Evolutionary conservation across 2,888 invertebrate genomes (phyloP).

Genomic region (Clitarchus hookeri): DNA sequence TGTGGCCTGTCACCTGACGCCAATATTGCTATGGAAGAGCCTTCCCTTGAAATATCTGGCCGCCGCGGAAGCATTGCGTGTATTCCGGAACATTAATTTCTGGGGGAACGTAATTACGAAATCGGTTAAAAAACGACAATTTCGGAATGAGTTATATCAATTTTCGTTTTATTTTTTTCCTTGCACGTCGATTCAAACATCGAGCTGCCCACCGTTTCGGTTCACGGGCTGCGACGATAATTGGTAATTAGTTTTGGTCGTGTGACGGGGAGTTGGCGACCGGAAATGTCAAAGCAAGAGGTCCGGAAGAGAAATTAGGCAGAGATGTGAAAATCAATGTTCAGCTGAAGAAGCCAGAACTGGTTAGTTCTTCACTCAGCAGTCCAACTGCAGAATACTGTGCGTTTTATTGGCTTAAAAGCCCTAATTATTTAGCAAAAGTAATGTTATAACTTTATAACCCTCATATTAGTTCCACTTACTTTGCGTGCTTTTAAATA

Average conservation of each 20-base stretch:
- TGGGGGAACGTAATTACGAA: background rate
- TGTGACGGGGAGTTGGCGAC: background rate
- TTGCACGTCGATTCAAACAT: background rate
- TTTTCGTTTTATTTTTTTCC: background rate
- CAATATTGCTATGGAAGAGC: background rate
- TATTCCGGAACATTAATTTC: conserved; percentile 1
- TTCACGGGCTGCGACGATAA: background rate
- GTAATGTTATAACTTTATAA: too few relatives aligned
- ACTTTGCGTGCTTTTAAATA: too few relatives aligned
- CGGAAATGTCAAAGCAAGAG: background rate
- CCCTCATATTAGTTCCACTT: too few relatives aligned
- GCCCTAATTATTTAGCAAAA: background rate
- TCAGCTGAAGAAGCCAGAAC: background rate
- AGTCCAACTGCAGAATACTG: background rate
- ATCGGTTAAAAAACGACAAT: conserved; percentile 5
- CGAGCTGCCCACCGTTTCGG: background rate
- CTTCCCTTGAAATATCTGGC: background rate
- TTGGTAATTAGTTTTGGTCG: conserved; percentile 7
- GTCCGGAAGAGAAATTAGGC: background rate
- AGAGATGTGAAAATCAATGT: background rate
- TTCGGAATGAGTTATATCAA: background rate
- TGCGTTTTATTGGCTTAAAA: background rate
- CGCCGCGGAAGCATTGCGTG: background rate
- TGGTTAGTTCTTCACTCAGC: background rate
- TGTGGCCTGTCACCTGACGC: background rate